These are phyloP conservation scores for Bellardia bayeri DNA, from an alignment of 2,888 invertebrate species.

Conservation along the genomic window DNA sequence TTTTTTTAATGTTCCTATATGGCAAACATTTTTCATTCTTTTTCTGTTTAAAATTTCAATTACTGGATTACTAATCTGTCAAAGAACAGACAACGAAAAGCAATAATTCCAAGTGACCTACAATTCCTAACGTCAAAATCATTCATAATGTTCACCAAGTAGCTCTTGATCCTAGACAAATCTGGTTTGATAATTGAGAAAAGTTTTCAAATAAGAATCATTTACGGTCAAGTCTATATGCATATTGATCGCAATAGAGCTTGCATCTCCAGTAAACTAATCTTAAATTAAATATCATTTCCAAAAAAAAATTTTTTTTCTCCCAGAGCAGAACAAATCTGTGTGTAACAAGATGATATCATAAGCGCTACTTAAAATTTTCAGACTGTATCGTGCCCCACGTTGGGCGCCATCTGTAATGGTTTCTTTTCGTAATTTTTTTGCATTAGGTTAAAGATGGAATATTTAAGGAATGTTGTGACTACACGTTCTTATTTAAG, in stretches of 20 bases:
- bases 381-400: constrained; percentile 8
- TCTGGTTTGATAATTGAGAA: background rate
- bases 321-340: constrained; percentile 6
- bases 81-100: background rate
- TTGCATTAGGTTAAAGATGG: too few relatives aligned
- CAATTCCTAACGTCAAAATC: too few relatives aligned
- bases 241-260: background rate
- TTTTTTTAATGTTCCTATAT: too few relatives aligned
- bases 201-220: background rate
- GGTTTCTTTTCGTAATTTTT: background rate
- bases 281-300: background rate
- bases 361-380: background rate
- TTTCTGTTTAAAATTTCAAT: background rate
- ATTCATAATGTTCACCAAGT: too few relatives aligned
- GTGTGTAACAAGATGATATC: background rate
- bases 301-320: background rate
- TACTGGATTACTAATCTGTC: constrained; percentile 22
- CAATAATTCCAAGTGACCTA: background rate
- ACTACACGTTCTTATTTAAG: too few relatives aligned
- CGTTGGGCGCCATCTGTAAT: constrained; percentile 40
- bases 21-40: too few relatives aligned
- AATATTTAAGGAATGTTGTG: too few relatives aligned
- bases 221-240: constrained; percentile 2
- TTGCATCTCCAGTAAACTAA: background rate
- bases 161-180: too few relatives aligned